These are phyloP conservation scores for Drosophila demipolita DNA, from an alignment of 2,888 invertebrate genomes.

Conservation along the genomic window DNA sequence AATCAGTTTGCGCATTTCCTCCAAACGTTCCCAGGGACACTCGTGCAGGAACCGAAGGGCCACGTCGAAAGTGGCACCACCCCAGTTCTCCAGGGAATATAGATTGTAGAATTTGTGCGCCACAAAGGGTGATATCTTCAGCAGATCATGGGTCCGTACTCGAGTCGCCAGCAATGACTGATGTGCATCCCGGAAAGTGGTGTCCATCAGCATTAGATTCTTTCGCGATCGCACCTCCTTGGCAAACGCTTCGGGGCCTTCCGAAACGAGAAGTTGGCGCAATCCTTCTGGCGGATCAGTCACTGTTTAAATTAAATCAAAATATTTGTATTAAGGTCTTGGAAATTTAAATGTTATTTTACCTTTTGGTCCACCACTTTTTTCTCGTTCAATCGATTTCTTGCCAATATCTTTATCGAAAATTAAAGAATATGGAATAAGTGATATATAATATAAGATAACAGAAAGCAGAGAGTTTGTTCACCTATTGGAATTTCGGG, in stretches of 20 bases:
- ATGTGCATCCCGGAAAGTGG: slow-evolving; percentile 99
- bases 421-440: slow-evolving; percentile 37
- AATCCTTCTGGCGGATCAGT: slow-evolving; percentile 93
- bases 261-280: slow-evolving; percentile 92
- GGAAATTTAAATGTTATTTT: slow-evolving; percentile 38
- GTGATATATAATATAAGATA: background rate
- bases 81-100: slow-evolving; percentile 99
- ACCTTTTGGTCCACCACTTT: slow-evolving; percentile 89
- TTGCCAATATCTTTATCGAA: slow-evolving; percentile 87
- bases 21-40: slow-evolving; percentile 99
- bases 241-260: slow-evolving; percentile 98
- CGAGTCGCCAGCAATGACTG: slow-evolving; percentile 98
- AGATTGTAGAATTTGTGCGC: slow-evolving; percentile 95
- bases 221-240: slow-evolving; percentile 95
- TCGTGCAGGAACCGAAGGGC: slow-evolving; percentile 98
- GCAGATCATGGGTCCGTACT: slow-evolving; percentile 95
- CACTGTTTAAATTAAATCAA: slow-evolving; percentile 83
- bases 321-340: background rate
- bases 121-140: slow-evolving; percentile 97
- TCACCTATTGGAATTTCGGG: slow-evolving; percentile 92
- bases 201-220: slow-evolving; percentile 97
- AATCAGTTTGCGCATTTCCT: slow-evolving; percentile 95
- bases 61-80: slow-evolving; percentile 99
- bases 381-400: slow-evolving; percentile 88
- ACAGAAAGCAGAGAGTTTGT: slow-evolving; percentile 55